Evolutionary conservation across 1,140 invertebrate species (phyloP).

Genomic region (Chrysopa pallens): DNA sequence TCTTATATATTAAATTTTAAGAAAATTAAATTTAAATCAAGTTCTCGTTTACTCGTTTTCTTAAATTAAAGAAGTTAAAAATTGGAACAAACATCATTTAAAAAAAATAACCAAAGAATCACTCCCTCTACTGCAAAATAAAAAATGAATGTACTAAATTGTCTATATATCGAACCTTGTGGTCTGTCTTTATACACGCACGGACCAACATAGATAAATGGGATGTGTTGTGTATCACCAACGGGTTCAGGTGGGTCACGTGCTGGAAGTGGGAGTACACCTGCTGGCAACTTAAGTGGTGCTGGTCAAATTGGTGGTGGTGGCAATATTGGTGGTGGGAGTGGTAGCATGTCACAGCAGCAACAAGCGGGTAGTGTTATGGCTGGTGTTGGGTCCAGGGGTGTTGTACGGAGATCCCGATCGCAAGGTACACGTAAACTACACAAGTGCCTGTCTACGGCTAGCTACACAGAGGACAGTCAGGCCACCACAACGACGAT

Average conservation of each 20-base stretch:
- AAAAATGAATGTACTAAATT: too few relatives aligned
- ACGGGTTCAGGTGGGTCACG: slow-evolving; percentile 20
- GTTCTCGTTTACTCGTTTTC: too few relatives aligned
- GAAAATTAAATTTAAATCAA: too few relatives aligned
- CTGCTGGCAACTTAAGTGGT: slow-evolving; percentile 13
- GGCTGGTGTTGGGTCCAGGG: slow-evolving; percentile 12
- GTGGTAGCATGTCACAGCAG: slow-evolving; percentile 21
- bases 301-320: slow-evolving; percentile 5
- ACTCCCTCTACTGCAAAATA: too few relatives aligned
- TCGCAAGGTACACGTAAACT: slow-evolving; percentile 81
- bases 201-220: slow-evolving; percentile 17
- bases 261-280: slow-evolving; percentile 2
- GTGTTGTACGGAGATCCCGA: slow-evolving; percentile 46
- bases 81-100: too few relatives aligned
- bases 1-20: too few relatives aligned
- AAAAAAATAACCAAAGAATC: too few relatives aligned
- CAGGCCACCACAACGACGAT: slow-evolving; percentile 14
- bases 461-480: slow-evolving; percentile 49
- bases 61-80: too few relatives aligned
- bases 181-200: too few relatives aligned
- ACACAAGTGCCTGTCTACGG: slow-evolving; percentile 69
- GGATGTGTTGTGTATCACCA: slow-evolving; percentile 17
- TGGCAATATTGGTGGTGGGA: slow-evolving; percentile 15
- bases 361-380: slow-evolving; percentile 7
- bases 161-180: too few relatives aligned